These are phyloP conservation scores for Rosalia funebris DNA, from an alignment of 2,888 invertebrate species.

Conservation along the genomic window DNA sequence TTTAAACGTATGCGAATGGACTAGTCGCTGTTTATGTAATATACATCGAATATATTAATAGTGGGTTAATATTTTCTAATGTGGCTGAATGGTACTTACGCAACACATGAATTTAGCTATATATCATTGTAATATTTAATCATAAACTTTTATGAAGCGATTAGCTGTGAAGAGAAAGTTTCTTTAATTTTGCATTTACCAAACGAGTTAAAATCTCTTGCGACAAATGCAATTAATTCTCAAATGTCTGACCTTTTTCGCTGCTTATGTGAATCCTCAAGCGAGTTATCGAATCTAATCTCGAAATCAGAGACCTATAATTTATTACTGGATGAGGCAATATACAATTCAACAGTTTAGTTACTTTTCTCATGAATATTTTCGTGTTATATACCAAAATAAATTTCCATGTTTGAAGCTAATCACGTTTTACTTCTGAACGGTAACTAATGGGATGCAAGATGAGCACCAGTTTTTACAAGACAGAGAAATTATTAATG, in stretches of 20 bases:
- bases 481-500: background rate
- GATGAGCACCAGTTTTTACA: background rate
- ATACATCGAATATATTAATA: conserved; percentile 3
- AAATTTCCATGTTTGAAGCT: too few relatives aligned
- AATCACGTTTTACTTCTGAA: background rate
- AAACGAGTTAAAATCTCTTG: conserved; percentile 12
- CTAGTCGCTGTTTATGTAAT: conserved; percentile 4
- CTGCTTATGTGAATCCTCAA: background rate
- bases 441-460: too few relatives aligned
- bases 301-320: background rate
- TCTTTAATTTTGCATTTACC: conserved; percentile 30
- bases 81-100: conserved; percentile 1
- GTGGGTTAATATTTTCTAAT: conserved; percentile 17
- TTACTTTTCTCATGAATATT: too few relatives aligned
- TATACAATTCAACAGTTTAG: too few relatives aligned
- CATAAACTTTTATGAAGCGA: conserved; percentile 33
- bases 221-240: conserved; percentile 18
- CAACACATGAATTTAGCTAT: conserved; percentile 21
- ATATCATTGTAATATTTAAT: conserved; percentile 31
- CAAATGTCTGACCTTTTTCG: background rate
- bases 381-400: too few relatives aligned
- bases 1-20: background rate
- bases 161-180: conserved; percentile 30
- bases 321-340: background rate
- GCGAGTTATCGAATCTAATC: background rate